Evolutionary conservation across 2,113 vertebrate species (phyloP).

Genomic region (Melospiza melodia): DNA sequence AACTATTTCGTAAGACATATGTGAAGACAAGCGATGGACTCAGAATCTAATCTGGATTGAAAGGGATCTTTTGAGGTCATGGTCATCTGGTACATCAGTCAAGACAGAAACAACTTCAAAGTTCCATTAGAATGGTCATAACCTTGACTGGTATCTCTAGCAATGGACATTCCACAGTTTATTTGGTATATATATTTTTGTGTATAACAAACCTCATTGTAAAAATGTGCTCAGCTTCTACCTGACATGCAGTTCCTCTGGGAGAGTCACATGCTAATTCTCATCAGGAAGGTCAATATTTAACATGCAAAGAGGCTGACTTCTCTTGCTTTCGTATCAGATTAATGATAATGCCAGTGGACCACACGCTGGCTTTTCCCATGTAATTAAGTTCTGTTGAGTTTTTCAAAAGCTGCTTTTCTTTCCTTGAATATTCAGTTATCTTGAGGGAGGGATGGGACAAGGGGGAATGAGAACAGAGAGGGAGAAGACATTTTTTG

Average conservation of each 20-base stretch:
- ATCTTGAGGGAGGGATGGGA: accelerated
- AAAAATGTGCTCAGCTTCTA: neutral
- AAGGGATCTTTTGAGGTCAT: neutral
- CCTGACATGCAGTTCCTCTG: neutral
- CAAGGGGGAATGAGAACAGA: accelerated
- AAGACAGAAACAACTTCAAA: neutral
- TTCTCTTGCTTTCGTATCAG: neutral
- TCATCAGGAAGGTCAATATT: neutral
- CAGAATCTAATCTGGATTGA: neutral
- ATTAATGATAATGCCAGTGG: neutral
- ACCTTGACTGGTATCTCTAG: neutral
- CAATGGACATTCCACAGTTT: neutral
- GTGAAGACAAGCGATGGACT: neutral
- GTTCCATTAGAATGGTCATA: neutral
- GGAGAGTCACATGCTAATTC: neutral
- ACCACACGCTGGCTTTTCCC: neutral
- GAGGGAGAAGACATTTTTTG: neutral
- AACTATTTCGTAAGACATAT: neutral
- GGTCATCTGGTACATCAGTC: neutral
- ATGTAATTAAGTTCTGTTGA: neutral
- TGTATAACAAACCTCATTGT: accelerated
- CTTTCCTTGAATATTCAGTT: neutral
- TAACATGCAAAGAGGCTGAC: neutral
- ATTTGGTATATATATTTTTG: neutral
- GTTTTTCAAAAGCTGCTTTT: neutral